Evolutionary conservation across 2,797 vertebrate genomes (phyloP).

Genomic region (Enteromius afrohamiltoni): DNA sequence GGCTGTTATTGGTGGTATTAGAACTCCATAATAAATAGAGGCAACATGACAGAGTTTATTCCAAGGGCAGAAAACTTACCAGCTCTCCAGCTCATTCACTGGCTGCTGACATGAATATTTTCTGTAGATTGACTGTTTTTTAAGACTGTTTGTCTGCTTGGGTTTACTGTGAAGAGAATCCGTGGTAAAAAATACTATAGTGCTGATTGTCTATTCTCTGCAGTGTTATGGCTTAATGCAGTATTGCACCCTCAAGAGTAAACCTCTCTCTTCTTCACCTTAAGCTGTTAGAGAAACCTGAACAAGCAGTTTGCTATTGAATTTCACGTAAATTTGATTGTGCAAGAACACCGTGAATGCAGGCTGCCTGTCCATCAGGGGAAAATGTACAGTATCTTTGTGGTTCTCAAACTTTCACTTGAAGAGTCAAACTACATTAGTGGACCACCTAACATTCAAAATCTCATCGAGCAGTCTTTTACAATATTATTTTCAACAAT

Average conservation of each 20-base stretch:
- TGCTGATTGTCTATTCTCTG: conserved; percentile 65
- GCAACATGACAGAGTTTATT: conserved; percentile 69
- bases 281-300: conserved; percentile 47
- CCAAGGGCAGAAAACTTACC: conserved; percentile 69
- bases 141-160: conserved; percentile 64
- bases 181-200: conserved; percentile 65
- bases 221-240: conserved; percentile 56
- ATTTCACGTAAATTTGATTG: conserved; percentile 52
- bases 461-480: neutral
- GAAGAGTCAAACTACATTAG: neutral
- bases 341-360: conserved; percentile 41
- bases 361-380: conserved; percentile 53
- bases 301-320: conserved; percentile 52
- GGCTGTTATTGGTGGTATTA: conserved; percentile 66
- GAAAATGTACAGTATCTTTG: conserved; percentile 30
- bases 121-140: conserved; percentile 69
- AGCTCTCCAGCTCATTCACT: conserved; percentile 68
- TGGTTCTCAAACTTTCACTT: conserved; percentile 5
- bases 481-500: neutral
- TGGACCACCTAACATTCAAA: neutral
- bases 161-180: conserved; percentile 76
- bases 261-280: conserved; percentile 44
- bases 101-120: conserved; percentile 81
- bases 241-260: conserved; percentile 52
- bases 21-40: conserved; percentile 67